These are phyloP conservation scores for Propithecus coquereli DNA, from an alignment of 2,113 vertebrate genomes.

Conservation along the genomic window DNA sequence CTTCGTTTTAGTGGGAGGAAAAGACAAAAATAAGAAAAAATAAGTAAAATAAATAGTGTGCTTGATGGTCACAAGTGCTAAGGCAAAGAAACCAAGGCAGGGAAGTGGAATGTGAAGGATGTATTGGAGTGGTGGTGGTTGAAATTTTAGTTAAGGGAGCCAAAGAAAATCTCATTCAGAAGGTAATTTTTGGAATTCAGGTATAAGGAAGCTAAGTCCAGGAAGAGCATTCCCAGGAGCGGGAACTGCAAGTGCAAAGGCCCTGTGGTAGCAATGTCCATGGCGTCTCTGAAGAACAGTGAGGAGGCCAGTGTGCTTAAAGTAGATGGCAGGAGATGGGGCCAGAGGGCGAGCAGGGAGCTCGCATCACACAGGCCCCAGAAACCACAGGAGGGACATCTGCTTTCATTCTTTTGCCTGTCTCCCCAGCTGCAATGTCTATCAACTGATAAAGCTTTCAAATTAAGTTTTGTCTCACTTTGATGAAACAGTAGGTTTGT, in stretches of 20 bases:
- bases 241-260: background rate
- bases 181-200: background rate
- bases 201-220: background rate
- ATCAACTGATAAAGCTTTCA: background rate
- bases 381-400: background rate
- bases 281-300: background rate
- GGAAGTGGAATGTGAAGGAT: background rate
- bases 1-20: background rate
- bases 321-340: background rate
- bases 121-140: background rate
- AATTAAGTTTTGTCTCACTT: background rate
- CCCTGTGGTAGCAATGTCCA: background rate
- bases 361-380: accelerated
- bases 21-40: background rate
- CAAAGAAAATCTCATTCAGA: background rate
- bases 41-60: background rate
- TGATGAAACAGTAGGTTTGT: background rate
- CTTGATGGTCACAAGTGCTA: background rate
- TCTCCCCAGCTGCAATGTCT: background rate
- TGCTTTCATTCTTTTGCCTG: background rate
- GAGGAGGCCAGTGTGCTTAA: background rate
- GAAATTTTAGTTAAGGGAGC: background rate
- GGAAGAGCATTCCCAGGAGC: background rate
- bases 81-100: background rate
- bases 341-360: background rate